phyloP scores from a whole-genome alignment of 1,140 invertebrate species.

The Sycophila sp. region DNA sequence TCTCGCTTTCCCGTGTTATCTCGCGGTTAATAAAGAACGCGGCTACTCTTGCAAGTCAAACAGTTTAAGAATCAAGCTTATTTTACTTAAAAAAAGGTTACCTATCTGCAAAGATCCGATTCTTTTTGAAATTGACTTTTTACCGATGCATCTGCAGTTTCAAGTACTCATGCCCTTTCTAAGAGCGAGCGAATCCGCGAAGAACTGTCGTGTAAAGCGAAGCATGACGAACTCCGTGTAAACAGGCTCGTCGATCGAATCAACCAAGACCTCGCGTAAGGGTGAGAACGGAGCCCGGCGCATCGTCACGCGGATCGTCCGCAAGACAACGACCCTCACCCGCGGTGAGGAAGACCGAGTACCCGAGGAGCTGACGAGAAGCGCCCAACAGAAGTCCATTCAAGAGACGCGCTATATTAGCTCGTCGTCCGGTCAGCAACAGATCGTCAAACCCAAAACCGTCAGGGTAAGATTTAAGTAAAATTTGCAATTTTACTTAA shows the following conservation, averaged over 20 bases:
- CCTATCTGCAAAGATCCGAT: too few species aligned
- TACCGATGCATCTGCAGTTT: too few species aligned
- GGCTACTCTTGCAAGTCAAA: too few species aligned
- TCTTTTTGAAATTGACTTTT: too few species aligned
- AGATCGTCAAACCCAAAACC: constrained; percentile 56
- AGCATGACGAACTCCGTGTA: background rate
- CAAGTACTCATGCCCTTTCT: too few species aligned
- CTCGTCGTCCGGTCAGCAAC: constrained; percentile 57
- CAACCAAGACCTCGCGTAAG: constrained; percentile 80
- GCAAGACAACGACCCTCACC: constrained; percentile 90
- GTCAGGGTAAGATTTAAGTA: constrained; percentile 54
- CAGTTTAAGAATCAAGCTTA: too few species aligned
- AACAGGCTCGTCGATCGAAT: constrained; percentile 77
- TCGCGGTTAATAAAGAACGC: too few species aligned
- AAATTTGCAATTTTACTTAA: constrained; percentile 8
- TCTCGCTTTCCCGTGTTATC: too few species aligned
- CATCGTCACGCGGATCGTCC: constrained; percentile 86
- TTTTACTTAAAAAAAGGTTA: too few species aligned
- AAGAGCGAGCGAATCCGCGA: too few species aligned
- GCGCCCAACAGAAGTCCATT: constrained; percentile 64
- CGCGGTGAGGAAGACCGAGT: constrained; percentile 84
- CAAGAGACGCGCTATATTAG: constrained; percentile 58
- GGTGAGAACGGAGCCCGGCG: constrained; percentile 78
- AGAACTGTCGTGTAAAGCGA: too few species aligned
- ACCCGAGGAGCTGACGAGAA: constrained; percentile 75